Evolutionary conservation across 1,140 invertebrate species (phyloP).

Genomic region (Caenorhabditis briggsae): DNA sequence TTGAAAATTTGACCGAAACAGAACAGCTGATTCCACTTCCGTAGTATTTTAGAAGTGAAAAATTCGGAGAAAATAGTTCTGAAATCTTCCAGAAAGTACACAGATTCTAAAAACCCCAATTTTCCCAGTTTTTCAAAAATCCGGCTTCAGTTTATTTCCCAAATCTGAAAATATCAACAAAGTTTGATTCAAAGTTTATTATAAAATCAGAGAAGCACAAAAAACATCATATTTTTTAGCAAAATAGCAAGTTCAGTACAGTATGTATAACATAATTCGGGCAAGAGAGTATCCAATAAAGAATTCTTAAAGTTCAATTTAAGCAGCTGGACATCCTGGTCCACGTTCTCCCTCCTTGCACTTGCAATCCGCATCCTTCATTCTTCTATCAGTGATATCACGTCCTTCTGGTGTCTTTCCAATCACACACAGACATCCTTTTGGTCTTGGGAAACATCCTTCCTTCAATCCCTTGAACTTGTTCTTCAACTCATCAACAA

Average conservation of each 20-base stretch:
- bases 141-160: no score
- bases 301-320: background rate
- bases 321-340: slow-evolving; percentile 63
- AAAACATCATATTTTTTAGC: background rate
- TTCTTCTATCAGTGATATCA: slow-evolving; percentile 66
- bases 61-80: no score
- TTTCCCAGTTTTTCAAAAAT: no score
- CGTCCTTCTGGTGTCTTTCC: slow-evolving; percentile 68
- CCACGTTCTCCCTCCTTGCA: slow-evolving; percentile 65
- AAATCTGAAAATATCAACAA: no score
- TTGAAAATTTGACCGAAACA: no score
- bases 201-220: no score
- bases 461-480: slow-evolving; percentile 70
- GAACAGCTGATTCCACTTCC: no score
- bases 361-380: slow-evolving; percentile 69
- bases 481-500: slow-evolving; percentile 66
- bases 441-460: slow-evolving; percentile 68
- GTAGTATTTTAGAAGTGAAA: no score
- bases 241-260: background rate
- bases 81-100: no score
- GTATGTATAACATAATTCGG: background rate
- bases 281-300: slow-evolving; percentile 14
- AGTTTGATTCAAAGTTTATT: no score
- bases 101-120: no score
- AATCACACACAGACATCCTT: slow-evolving; percentile 67